phyloP scores from a whole-genome alignment of 2,888 invertebrate species.

The Periphyllus acericola region DNA sequence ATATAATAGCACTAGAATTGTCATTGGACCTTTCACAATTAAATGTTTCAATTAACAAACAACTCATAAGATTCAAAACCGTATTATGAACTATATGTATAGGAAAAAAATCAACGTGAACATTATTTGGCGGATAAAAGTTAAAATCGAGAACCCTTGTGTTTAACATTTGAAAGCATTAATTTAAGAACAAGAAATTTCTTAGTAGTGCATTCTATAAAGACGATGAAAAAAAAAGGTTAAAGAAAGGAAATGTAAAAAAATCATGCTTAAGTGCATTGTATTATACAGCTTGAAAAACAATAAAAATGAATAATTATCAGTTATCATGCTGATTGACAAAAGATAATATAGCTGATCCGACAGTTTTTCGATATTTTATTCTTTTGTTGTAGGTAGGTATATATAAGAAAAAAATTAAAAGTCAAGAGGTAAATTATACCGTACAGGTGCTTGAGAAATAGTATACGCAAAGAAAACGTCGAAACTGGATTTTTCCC shows the following conservation, averaged over 20 bases:
- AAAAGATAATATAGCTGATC: neutral
- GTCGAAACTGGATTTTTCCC: too few species aligned
- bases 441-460: too few species aligned
- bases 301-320: neutral
- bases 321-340: neutral
- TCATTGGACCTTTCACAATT: neutral
- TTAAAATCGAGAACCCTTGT: too few species aligned
- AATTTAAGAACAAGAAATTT: neutral
- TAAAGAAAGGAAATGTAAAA: too few species aligned
- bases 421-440: too few species aligned
- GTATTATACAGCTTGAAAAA: neutral
- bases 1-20: too few species aligned
- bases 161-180: too few species aligned
- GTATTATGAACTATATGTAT: neutral
- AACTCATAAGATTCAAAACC: neutral
- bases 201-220: neutral
- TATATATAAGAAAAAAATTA: neutral
- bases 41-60: neutral
- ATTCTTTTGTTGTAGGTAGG: neutral
- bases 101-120: neutral
- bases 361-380: neutral
- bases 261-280: neutral
- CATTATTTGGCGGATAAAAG: too few species aligned
- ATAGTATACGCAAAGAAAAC: too few species aligned
- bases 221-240: too few species aligned